Evolutionary conservation across 2,797 vertebrate species (phyloP).

Genomic region (Fratercula arctica): DNA sequence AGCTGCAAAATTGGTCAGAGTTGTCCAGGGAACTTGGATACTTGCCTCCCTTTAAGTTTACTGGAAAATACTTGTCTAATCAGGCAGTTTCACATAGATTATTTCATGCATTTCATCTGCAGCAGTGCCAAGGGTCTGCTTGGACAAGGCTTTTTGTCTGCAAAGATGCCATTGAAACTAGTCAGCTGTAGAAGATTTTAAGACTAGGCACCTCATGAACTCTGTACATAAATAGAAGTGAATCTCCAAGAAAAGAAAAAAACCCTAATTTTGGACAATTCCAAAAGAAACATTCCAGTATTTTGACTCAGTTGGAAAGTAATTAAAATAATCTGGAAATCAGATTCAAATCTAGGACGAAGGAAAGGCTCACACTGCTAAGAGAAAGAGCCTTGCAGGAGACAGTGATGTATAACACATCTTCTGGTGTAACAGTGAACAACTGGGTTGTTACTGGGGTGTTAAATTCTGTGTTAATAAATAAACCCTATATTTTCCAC

Average conservation of each 20-base stretch:
- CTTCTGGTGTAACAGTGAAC: background rate
- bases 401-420: background rate
- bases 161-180: background rate
- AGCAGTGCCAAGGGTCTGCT: background rate
- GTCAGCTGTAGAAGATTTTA: background rate
- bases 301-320: slow-evolving; percentile 35
- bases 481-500: background rate
- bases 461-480: background rate
- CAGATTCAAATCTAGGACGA: background rate
- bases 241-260: slow-evolving; percentile 1
- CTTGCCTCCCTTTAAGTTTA: background rate
- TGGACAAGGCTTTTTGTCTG: background rate
- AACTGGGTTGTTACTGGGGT: background rate
- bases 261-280: background rate
- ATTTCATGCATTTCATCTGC: background rate
- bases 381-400: slow-evolving; percentile 26
- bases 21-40: background rate
- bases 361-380: background rate
- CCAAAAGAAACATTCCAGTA: slow-evolving; percentile 54
- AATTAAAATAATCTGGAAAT: slow-evolving; percentile 48
- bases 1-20: background rate
- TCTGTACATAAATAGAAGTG: background rate
- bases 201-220: background rate
- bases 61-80: background rate
- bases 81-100: background rate